Evolutionary conservation across 2,888 invertebrate genomes (phyloP), one percentile per base, ranked within the genome.

Genomic region (Calephelis perditalis): DNA sequence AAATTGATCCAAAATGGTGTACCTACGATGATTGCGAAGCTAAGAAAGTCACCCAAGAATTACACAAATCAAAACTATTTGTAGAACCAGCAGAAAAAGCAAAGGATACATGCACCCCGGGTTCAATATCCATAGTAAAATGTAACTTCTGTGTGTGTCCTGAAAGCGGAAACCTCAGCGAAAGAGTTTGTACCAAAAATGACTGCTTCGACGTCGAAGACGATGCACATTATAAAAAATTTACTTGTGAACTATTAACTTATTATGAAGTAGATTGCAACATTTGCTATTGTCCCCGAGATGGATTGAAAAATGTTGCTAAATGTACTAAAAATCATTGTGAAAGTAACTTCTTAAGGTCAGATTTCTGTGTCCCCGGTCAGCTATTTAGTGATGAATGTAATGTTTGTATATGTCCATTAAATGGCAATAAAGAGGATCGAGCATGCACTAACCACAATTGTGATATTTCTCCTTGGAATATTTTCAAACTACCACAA

Each of bases 111-210:
- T 91, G 91, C 65, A 69, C 64, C 2, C 77, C 89, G 0, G 89
- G 88, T 2, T 73, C 83, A 0, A 78, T 86, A 15, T 72, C 77
- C 6, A 84, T 78, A 68, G 67, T 72, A 0, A 78, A 79, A 36
- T 91, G 91, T 62, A 91, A 91, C 65, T 86, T 81, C 56, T 91
- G 91, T 66, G 84, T 87, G 47, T 91, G 91, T 61, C 78, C 86
- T 1, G 72, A 76, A 10, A 81, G 66, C 56, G 90, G 88, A 2
- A 57, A 71, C 2, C 59, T 75, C 1, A 75, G 73, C 46, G 77
- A 84, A 1, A 75, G 71, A 57, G 74, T 75, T 0, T 89, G 89
- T 63, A 89, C 89, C 0, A 82, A 82, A 62, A 84, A 80, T 60
- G 66, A 67, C 36, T 88, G 89, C 61, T 66, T 66, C 1, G 75